Evolutionary conservation across 2,113 vertebrate genomes (phyloP), one percentile per base, ranked within the genome.

Genomic region (Corydoras sp.): DNA sequence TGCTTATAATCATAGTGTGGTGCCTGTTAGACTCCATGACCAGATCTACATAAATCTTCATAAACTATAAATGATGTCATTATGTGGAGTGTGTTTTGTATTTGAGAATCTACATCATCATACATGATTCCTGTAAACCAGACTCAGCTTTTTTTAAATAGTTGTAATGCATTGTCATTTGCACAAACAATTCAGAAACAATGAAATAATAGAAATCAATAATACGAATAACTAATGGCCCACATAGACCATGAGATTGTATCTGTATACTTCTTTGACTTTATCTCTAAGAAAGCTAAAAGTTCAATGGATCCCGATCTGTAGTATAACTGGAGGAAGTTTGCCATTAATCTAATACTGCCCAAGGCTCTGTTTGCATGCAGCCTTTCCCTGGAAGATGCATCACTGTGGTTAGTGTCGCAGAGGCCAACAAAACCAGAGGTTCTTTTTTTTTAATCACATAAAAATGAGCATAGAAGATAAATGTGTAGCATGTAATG

Each of bases 161-260:
- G 7, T 43, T 43, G 35, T 43, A 43, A 43, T 43, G 7, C 9
- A 56, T 53, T 53, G 10, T 53, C 51, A 53, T 14, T 12, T 53
- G 51, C 51, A 0, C 5, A 53, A 12, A 10, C 13, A 12, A 53
- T 12, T 12, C 51, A 53, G 51, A 14, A 53, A 14, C 51, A 53
- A 53, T 81, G 83, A 83, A 90, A 84, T 83, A 87, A 85, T 87
- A 88, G 83, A 81, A 81, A 76, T 82, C 79, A 85, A 87, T 86
- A 84, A 86, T 88, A 88, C 85, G 87, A 89, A 87, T 89, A 89
- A 91, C 89, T 85, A 89, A 89, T 79, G 73, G 88, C 84, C 86
- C 83, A 87, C 87, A 84, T 84, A 74, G 85, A 77, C 76, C 65
- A 80, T 80, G 85, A 86, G 76, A 76, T 48, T 74, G 75, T 86